A percentile compares a stretch with the other conserved stretches of the same genome.
phyloP scores from a whole-genome alignment of 1,140 invertebrate species.

The Nixonia krombeini region DNA sequence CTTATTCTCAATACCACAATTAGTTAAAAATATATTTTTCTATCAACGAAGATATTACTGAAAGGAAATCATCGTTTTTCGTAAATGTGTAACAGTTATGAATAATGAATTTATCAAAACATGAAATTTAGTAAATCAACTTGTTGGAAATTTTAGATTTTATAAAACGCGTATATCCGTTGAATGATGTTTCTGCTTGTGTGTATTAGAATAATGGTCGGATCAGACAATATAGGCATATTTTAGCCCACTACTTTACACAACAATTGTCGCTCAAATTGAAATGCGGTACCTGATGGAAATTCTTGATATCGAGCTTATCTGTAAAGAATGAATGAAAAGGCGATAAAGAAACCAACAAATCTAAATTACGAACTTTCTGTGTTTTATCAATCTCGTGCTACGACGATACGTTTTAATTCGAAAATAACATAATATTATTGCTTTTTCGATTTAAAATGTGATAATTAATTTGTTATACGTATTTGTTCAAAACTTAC shows the following conservation, averaged over 20 bases:
- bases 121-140: neutral
- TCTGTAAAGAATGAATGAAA: neutral
- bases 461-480: too few relatives aligned
- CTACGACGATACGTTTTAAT: neutral
- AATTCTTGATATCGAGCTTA: conserved; percentile 10
- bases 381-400: neutral
- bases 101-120: too few relatives aligned
- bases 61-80: too few relatives aligned
- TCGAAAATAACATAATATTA: too few relatives aligned
- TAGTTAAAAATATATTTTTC: conserved; percentile 3
- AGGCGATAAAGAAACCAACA: neutral
- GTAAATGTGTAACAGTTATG: neutral
- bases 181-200: conserved; percentile 1
- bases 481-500: too few relatives aligned
- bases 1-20: neutral
- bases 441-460: too few relatives aligned
- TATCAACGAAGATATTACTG: neutral
- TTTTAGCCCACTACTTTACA: neutral
- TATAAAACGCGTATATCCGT: conserved; percentile 1
- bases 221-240: conserved; percentile 4
- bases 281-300: conserved; percentile 8
- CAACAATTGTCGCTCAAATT: conserved; percentile 1
- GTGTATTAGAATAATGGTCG: conserved; percentile 3
- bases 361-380: neutral
- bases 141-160: conserved; percentile 4